Evolutionary conservation across 2,888 invertebrate genomes (phyloP).

Genomic region (Idaea biselata): DNA sequence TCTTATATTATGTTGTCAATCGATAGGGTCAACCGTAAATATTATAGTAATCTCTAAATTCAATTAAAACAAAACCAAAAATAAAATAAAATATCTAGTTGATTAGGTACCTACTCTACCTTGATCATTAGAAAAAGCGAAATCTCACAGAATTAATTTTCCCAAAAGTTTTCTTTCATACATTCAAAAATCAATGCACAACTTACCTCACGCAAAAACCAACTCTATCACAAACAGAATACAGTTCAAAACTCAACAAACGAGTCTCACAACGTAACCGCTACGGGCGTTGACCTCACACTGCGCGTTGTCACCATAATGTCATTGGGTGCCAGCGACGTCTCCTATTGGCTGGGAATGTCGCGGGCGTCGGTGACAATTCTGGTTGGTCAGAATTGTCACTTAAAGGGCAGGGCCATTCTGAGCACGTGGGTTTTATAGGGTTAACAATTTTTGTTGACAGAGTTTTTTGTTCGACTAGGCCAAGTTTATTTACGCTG

Average conservation of each 20-base stretch:
- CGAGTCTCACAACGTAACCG: slow-evolving; percentile 47
- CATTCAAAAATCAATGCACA: not conserved
- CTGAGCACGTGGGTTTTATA: slow-evolving; percentile 25
- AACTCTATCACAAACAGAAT: slow-evolving; percentile 1
- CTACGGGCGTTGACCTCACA: slow-evolving; percentile 60
- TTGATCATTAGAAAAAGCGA: not conserved
- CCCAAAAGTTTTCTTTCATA: not conserved
- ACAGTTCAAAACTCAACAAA: slow-evolving; percentile 21
- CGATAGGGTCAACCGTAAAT: no score
- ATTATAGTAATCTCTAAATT: no score
- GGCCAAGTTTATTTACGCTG: not conserved
- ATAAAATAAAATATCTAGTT: not conserved
- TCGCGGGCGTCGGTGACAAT: slow-evolving; percentile 74
- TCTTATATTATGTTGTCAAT: no score
- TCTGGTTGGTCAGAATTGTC: slow-evolving; percentile 69
- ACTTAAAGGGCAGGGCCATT: slow-evolving; percentile 58
- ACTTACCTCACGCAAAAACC: not conserved
- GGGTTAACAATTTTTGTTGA: slow-evolving; percentile 4
- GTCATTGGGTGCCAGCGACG: slow-evolving; percentile 71
- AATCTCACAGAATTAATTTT: not conserved
- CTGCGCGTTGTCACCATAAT: slow-evolving; percentile 68
- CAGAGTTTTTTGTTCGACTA: no score
- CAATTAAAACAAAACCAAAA: not conserved
- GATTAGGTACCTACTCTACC: no score
- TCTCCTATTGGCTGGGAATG: slow-evolving; percentile 60